These are phyloP conservation scores for Cavia porcellus DNA, from an alignment of 2,113 vertebrate genomes.

Conservation along the genomic window DNA sequence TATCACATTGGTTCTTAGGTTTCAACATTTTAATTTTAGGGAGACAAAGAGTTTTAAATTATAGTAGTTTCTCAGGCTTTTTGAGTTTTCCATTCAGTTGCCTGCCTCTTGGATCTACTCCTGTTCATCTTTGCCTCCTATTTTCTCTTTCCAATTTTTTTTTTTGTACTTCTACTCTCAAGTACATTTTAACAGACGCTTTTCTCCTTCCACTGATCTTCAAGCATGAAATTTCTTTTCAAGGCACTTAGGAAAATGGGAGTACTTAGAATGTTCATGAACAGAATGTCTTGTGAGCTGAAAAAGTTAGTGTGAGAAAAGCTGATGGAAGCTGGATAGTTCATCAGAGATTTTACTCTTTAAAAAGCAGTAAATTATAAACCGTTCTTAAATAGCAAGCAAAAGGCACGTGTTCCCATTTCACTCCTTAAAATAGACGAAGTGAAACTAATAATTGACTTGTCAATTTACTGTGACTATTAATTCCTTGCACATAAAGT, in stretches of 20 bases:
- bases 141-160: conserved; percentile 56
- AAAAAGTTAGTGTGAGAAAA: conserved; percentile 76
- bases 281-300: conserved; percentile 35
- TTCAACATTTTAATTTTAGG: not conserved
- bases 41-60: not conserved
- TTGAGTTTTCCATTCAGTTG: not conserved
- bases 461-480: conserved; percentile 72
- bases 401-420: conserved; percentile 69
- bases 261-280: conserved; percentile 69
- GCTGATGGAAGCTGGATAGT: conserved; percentile 49
- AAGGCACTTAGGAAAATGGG: conserved; percentile 70
- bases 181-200: conserved; percentile 67
- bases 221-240: conserved; percentile 76
- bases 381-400: conserved; percentile 73
- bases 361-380: conserved; percentile 70
- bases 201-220: conserved; percentile 72
- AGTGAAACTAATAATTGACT: conserved; percentile 77
- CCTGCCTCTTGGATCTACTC: conserved; percentile 28
- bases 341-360: conserved; percentile 64
- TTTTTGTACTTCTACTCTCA: conserved; percentile 64
- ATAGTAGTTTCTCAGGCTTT: not conserved
- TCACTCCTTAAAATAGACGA: conserved; percentile 73
- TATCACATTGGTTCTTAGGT: not conserved
- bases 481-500: conserved; percentile 65
- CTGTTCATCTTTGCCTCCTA: conserved; percentile 63